phyloP scores from a whole-genome alignment of 2,888 invertebrate species.

The Malachius bipustulatus region DNA sequence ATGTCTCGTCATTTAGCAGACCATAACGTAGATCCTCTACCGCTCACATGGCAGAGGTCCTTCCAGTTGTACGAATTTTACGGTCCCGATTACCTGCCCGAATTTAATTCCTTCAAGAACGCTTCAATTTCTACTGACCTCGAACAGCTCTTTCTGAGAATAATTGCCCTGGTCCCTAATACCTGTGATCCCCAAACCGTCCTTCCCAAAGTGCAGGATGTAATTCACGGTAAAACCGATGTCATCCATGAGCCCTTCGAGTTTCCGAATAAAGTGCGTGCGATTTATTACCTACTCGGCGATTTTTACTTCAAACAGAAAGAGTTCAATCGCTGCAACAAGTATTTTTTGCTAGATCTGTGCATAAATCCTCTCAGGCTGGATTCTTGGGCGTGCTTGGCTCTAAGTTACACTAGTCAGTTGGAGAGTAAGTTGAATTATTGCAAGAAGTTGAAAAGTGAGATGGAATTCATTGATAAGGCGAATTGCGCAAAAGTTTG shows the following conservation, averaged over 20 bases:
- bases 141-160: slow-evolving; percentile 59
- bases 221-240: slow-evolving; percentile 46
- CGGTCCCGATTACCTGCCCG: slow-evolving; percentile 66
- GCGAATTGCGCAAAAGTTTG: slow-evolving; percentile 67
- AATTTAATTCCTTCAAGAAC: slow-evolving; percentile 63
- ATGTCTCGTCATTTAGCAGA: slow-evolving; percentile 53
- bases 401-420: slow-evolving; percentile 63
- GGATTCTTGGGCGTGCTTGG: slow-evolving; percentile 89
- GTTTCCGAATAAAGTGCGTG: slow-evolving; percentile 39
- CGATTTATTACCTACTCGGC: slow-evolving; percentile 81
- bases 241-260: slow-evolving; percentile 27
- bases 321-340: slow-evolving; percentile 57
- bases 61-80: slow-evolving; percentile 71
- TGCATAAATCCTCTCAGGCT: slow-evolving; percentile 67
- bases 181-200: slow-evolving; percentile 54
- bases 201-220: slow-evolving; percentile 51
- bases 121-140: slow-evolving; percentile 74
- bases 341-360: slow-evolving; percentile 74
- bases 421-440: slow-evolving; percentile 73
- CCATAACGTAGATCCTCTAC: slow-evolving; percentile 59
- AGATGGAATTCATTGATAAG: slow-evolving; percentile 54
- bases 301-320: slow-evolving; percentile 88
- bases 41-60: slow-evolving; percentile 61
- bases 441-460: slow-evolving; percentile 46
- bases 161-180: slow-evolving; percentile 54